Evolutionary conservation across 2,888 invertebrate genomes (phyloP), one percentile per base, ranked within the genome.

Genomic region (Drosophila seclusa): DNA sequence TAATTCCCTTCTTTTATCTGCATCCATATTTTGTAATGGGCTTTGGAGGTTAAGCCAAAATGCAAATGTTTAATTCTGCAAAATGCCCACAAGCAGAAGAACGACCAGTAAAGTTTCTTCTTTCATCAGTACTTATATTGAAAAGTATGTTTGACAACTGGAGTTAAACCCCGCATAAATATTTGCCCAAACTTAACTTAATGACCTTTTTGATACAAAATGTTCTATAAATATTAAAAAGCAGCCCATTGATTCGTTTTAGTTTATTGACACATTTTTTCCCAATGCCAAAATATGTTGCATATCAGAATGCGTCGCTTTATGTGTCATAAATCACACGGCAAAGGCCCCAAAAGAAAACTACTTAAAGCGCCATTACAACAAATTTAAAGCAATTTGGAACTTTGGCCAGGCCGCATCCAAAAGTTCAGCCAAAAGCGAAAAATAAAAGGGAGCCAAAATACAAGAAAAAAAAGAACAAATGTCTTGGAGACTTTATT

Each of bases 401-500:
- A 87, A 82, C 77, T 90, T 78, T 74, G 87, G 65, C 62, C 59
- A 75, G 70, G 42, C 21, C 69, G 31, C 74, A 67, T 58, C 66
- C 69, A 68, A 73, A 73, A 90, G 73, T 85, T 83, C 67, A 63
- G 82, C 75, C 81, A 83, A 87, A 87, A 76, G 40, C 42, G 61
- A 40, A 68, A 63, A 53, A 42, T 11, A 31, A 61, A 57, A 69
- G 59, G 68, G 45, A 57, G 32, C 52, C 52, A 31, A 55, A 54
- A 65, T 13, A 68, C 38, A 45, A 27, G 53, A n/a, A 13, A 57
- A n/a, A 72, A 68, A 76, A 82, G 70, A 86, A 90, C 89, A 90
- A 87, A 90, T 87, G 90, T 87, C 89, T 90, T 84, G 89, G 87
- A 87, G 90, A 90, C 89, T 87, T 90, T 87, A 87, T 87, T 87